Percentiles rank a stretch among this genome's conserved stretches.
Conservation (phyloP, 2,888 invertebrate genomes). For the Bombylius discolor region DNA sequence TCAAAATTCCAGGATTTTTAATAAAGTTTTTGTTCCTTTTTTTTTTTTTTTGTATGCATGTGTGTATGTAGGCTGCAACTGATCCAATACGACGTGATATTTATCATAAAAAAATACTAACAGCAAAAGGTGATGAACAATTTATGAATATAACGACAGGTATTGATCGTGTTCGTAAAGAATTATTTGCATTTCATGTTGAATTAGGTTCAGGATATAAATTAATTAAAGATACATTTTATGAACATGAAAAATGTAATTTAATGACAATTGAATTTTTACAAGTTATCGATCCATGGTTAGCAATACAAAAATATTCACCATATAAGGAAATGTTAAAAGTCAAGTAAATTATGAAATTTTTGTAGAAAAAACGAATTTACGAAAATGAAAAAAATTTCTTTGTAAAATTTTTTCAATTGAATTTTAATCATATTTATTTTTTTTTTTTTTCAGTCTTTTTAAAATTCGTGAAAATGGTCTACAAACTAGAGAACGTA, state of each 20-base stretch:
- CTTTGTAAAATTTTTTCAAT: too few relatives aligned
- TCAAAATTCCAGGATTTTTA: neutral
- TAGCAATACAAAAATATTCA: conserved; percentile 28
- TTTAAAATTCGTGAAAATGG: conserved; percentile 38
- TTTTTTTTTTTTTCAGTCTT: conserved; percentile 23
- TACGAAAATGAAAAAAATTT: too few relatives aligned
- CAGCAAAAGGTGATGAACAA: conserved; percentile 35
- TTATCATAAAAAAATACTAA: conserved; percentile 40
- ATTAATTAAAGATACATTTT: conserved; percentile 17
- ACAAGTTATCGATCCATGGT: conserved; percentile 27
- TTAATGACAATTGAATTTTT: conserved; percentile 23
- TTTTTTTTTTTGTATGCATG: too few relatives aligned
- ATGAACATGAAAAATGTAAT: conserved; percentile 21
- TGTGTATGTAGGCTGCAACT: conserved; percentile 1
- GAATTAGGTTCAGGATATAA: conserved; percentile 15
- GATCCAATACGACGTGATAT: conserved; percentile 40
- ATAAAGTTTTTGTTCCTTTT: neutral
- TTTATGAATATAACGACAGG: conserved; percentile 40
- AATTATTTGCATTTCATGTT: conserved; percentile 18
- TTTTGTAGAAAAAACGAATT: too few relatives aligned
- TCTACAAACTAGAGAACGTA: conserved; percentile 34
- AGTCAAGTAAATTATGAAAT: conserved; percentile 24
- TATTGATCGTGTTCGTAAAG: conserved; percentile 35
- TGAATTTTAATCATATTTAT: too few relatives aligned
- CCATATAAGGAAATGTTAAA: conserved; percentile 31